Percentiles rank a stretch among this genome's conserved stretches.
Conservation (phyloP, 2,797 vertebrate genomes). For the Sebastolobus alascanus region DNA sequence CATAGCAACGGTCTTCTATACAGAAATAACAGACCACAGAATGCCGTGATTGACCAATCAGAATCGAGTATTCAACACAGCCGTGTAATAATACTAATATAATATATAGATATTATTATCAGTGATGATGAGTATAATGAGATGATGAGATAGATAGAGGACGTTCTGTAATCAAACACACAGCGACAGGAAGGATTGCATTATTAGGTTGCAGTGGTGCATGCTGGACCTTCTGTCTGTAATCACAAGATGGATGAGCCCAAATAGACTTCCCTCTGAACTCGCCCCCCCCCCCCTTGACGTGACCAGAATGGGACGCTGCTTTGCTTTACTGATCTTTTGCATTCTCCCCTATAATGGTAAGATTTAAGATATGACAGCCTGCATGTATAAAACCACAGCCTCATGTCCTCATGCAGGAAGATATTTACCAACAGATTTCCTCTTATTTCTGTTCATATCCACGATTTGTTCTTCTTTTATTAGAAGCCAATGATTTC, state of each 20-base stretch:
- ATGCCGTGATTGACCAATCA: too few relatives aligned
- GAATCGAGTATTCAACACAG: too few relatives aligned
- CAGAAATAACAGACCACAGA: too few relatives aligned
- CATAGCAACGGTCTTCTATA: too few relatives aligned
- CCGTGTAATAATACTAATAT: too few relatives aligned
- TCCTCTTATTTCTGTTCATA: background rate
- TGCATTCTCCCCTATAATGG: background rate
- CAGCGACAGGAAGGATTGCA: slow-evolving; percentile 65
- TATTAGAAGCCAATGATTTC: background rate
- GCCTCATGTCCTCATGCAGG: background rate
- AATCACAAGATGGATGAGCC: slow-evolving; percentile 81
- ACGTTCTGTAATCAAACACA: slow-evolving; percentile 42
- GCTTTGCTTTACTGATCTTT: background rate
- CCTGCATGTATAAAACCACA: background rate
- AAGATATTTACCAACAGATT: background rate
- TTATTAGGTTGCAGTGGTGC: slow-evolving; percentile 71
- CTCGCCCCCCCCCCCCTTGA: slow-evolving; percentile 22
- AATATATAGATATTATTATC: too few relatives aligned
- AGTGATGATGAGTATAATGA: slow-evolving; percentile 71
- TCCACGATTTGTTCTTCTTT: background rate
- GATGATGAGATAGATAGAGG: slow-evolving; percentile 73
- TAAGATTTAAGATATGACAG: slow-evolving; percentile 8
- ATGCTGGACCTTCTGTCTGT: slow-evolving; percentile 57
- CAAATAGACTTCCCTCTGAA: slow-evolving; percentile 75
- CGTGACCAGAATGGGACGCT: slow-evolving; percentile 19